These are phyloP conservation scores for Eulemur rufifrons DNA, from an alignment of 2,113 vertebrate species.

Conservation along the genomic window DNA sequence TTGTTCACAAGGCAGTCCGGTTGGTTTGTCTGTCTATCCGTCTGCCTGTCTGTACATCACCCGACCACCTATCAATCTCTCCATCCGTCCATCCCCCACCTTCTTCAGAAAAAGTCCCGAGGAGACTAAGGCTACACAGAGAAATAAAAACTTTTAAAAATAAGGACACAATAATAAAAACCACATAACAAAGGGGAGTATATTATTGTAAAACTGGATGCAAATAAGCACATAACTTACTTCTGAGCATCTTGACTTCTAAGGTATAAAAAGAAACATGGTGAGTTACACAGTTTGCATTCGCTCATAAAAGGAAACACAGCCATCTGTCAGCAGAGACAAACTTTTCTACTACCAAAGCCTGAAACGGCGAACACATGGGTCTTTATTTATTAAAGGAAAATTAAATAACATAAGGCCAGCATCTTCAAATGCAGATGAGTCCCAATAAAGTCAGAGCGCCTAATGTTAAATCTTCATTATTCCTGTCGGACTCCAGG, in stretches of 20 bases:
- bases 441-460: conserved; percentile 8
- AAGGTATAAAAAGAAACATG: conserved; percentile 65
- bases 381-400: conserved; percentile 59
- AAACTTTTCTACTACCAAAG: conserved; percentile 58
- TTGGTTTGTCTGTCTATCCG: too few species aligned
- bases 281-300: conserved; percentile 43
- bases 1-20: not conserved
- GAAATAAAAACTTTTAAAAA: not conserved
- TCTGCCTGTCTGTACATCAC: not conserved
- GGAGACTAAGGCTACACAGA: not conserved
- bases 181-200: not conserved
- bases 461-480: not conserved
- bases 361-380: conserved; percentile 47
- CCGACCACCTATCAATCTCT: not conserved
- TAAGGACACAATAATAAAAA: conserved; percentile 26
- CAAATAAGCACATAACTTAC: conserved; percentile 32
- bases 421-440: conserved; percentile 32
- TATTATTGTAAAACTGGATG: conserved; percentile 34
- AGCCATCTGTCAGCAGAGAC: conserved; percentile 63
- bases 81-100: too few species aligned
- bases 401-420: conserved; percentile 62
- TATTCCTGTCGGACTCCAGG: not conserved
- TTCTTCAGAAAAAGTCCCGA: not conserved
- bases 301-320: conserved; percentile 64
- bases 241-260: conserved; percentile 57